Conservation (phyloP, 2,888 invertebrate species). For the Calameuta idolon region DNA sequence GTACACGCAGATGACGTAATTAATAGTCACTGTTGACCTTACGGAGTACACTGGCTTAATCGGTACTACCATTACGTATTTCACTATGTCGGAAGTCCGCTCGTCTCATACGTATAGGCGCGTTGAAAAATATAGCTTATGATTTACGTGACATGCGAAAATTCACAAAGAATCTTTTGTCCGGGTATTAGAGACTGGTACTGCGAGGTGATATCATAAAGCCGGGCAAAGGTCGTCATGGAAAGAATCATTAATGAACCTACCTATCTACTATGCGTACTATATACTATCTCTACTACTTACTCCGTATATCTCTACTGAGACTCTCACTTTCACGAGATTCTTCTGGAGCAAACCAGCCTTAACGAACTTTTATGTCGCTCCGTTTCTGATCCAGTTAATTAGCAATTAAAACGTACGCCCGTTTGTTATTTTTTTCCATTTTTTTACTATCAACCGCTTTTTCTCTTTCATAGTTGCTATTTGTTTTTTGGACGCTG, state of each 20-base stretch:
- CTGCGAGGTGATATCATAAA: not conserved
- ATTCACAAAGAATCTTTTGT: not conserved
- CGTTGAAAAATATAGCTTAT: not conserved
- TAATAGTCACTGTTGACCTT: conserved; percentile 46
- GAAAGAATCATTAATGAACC: not conserved
- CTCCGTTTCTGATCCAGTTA: not conserved
- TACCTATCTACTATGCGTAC: not conserved
- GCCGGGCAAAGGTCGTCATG: not conserved
- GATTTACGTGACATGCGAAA: not conserved
- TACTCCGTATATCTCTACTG: not conserved
- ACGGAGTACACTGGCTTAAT: conserved; percentile 42
- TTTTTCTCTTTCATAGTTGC: not conserved
- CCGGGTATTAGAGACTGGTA: not conserved
- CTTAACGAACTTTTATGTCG: not conserved
- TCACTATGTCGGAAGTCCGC: conserved; percentile 23
- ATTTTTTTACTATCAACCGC: not conserved
- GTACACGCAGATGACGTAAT: conserved; percentile 43
- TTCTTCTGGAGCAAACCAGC: not conserved
- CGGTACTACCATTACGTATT: conserved; percentile 36
- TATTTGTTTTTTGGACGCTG: not conserved
- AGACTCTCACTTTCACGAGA: not conserved
- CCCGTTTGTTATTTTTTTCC: not conserved
- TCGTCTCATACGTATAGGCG: not conserved
- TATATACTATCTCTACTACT: not conserved
- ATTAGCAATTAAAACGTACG: not conserved